Conservation (phyloP, 2,113 vertebrate genomes). For the Aegithalos caudatus region DNA sequence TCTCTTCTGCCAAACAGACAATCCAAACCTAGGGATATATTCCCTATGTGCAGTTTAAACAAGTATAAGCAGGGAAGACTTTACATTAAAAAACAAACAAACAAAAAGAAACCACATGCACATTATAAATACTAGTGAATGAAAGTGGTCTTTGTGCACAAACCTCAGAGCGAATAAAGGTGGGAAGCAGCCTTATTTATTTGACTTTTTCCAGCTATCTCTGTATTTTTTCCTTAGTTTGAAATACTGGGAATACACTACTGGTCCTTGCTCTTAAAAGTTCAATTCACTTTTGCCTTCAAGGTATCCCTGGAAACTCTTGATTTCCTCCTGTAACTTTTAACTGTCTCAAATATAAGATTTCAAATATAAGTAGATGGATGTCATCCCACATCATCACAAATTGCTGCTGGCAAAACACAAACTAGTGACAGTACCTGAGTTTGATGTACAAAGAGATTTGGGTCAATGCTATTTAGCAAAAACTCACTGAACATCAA, state of each 20-base stretch:
- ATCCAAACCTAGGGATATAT: neutral
- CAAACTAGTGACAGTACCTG: neutral
- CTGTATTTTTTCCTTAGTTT: neutral
- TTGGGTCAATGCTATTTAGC: neutral
- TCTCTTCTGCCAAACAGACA: neutral
- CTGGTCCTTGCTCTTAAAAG: neutral
- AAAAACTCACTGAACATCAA: neutral
- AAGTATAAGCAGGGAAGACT: neutral
- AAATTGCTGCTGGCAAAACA: neutral
- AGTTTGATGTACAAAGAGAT: neutral
- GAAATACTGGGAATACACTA: neutral
- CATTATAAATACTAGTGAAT: neutral
- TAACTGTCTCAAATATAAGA: neutral
- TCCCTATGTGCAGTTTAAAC: neutral
- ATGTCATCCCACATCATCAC: neutral
- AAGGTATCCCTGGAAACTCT: neutral
- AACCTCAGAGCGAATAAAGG: neutral
- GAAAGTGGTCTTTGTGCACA: neutral
- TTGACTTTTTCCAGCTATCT: neutral
- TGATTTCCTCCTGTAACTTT: neutral
- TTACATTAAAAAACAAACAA: neutral
- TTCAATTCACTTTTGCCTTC: neutral
- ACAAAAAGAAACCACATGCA: neutral
- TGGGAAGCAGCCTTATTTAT: neutral
- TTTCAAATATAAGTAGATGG: neutral